A percentile compares a stretch with the other conserved stretches of the same genome.
Conservation (phyloP, 2,797 vertebrate genomes). For the Chelidonichthys spinosus region DNA sequence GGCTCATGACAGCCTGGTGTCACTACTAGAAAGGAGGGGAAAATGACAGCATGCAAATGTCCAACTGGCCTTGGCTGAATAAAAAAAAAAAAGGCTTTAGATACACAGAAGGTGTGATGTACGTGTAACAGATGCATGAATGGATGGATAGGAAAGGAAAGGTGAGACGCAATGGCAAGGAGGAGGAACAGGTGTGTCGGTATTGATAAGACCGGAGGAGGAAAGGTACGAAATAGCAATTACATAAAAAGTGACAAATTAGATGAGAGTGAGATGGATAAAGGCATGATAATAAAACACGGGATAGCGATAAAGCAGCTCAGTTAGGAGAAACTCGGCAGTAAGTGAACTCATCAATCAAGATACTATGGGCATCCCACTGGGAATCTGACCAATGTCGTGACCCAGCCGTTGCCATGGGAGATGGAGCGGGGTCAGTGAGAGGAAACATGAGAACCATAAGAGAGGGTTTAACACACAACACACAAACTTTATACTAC, state of each 20-base stretch:
- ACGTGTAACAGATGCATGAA: conserved; percentile 28
- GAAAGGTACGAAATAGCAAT: background rate
- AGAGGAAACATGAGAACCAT: conserved; percentile 7
- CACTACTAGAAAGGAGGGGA: conserved; percentile 25
- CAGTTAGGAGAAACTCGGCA: conserved; percentile 23
- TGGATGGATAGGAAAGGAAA: conserved; percentile 18
- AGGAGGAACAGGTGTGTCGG: conserved; percentile 10
- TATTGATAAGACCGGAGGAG: conserved; percentile 3
- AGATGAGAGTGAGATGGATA: conserved; percentile 8
- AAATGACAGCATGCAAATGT: conserved; percentile 52
- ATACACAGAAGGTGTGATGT: conserved; percentile 22
- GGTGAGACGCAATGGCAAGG: background rate
- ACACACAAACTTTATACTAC: background rate
- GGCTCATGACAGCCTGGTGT: conserved; percentile 58
- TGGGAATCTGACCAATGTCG: conserved; percentile 50
- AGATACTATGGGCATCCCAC: conserved; percentile 6
- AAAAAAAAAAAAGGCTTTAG: conserved; percentile 38
- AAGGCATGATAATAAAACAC: conserved; percentile 23
- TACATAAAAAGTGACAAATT: conserved; percentile 12
- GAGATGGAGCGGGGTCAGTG: conserved; percentile 25
- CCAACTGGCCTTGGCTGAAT: conserved; percentile 41
- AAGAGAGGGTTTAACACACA: background rate
- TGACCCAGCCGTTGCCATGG: conserved; percentile 25
- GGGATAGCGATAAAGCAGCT: conserved; percentile 12
- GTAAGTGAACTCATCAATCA: conserved; percentile 61